A percentile compares a stretch with the other conserved stretches of the same genome.
These are phyloP conservation scores for Myotis lucifugus DNA, from an alignment of 2,113 vertebrate genomes.

Conservation along the genomic window DNA sequence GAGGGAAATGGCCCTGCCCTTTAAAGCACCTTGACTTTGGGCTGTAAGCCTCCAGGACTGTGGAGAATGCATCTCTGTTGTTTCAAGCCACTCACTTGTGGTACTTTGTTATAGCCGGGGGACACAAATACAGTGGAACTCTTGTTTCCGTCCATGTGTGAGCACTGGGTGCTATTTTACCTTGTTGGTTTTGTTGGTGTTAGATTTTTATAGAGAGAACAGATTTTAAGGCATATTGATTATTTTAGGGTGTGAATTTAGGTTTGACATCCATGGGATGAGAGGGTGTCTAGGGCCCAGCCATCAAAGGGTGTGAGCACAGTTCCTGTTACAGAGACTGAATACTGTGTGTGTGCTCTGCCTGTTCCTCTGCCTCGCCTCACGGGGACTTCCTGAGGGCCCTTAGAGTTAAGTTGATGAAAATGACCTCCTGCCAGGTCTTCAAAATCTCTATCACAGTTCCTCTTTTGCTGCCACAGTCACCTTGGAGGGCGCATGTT, in stretches of 20 bases:
- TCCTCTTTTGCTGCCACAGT: neutral
- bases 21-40: no score
- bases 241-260: neutral
- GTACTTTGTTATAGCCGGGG: neutral
- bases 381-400: neutral
- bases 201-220: neutral
- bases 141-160: neutral
- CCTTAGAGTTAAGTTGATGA: neutral
- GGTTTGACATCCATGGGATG: neutral
- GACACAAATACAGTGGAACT: no score
- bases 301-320: neutral
- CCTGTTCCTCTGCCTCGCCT: neutral
- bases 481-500: neutral
- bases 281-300: neutral
- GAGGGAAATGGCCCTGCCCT: no score
- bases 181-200: neutral
- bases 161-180: neutral
- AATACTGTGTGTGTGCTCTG: no score
- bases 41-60: neutral
- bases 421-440: neutral
- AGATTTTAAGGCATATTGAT: neutral
- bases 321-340: neutral
- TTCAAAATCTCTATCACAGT: neutral
- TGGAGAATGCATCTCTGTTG: neutral
- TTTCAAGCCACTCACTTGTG: neutral